phyloP scores from a whole-genome alignment of 1,140 invertebrate genomes.

The Hylyphantes graminicola region DNA sequence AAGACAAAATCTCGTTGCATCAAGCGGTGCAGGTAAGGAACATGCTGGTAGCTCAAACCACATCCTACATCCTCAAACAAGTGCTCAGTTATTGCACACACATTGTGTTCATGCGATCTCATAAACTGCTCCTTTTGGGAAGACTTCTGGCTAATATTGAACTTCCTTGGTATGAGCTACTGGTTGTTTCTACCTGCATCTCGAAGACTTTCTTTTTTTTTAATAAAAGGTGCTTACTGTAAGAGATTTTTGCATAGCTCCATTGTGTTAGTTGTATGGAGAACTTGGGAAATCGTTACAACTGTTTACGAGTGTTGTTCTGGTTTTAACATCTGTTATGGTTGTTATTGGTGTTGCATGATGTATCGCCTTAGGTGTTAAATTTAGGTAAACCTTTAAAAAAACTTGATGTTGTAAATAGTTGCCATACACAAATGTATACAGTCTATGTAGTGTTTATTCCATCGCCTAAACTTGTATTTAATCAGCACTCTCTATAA shows the following conservation, averaged over 20 bases:
- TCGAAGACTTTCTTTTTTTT: constrained; percentile 15
- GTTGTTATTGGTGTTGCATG: constrained; percentile 56
- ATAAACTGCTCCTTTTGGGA: constrained; percentile 51
- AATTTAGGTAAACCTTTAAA: constrained; percentile 48
- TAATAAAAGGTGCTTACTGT: constrained; percentile 57
- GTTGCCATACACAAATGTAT: constrained; percentile 32
- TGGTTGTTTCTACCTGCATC: constrained; percentile 48
- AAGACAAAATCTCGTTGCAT: constrained; percentile 12
- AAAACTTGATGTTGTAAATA: constrained; percentile 52
- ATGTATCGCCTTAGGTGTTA: constrained; percentile 46
- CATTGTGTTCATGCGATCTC: not conserved
- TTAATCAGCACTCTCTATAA: constrained; percentile 31
- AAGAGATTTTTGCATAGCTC: constrained; percentile 48
- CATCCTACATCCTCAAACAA: constrained; percentile 21
- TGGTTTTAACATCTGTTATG: constrained; percentile 56
- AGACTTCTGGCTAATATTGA: constrained; percentile 53
- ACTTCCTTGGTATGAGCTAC: constrained; percentile 34
- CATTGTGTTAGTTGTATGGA: constrained; percentile 42
- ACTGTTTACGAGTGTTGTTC: constrained; percentile 50
- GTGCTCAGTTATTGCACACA: constrained; percentile 25
- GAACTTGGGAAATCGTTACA: constrained; percentile 34
- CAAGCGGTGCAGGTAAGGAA: constrained; percentile 36
- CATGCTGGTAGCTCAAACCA: constrained; percentile 36
- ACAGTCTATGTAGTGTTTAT: constrained; percentile 28
- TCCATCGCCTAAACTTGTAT: constrained; percentile 41